Evolutionary conservation across 2,888 invertebrate species (phyloP), one percentile per base, ranked within the genome.

Genomic region (Spilarctia lutea): DNA sequence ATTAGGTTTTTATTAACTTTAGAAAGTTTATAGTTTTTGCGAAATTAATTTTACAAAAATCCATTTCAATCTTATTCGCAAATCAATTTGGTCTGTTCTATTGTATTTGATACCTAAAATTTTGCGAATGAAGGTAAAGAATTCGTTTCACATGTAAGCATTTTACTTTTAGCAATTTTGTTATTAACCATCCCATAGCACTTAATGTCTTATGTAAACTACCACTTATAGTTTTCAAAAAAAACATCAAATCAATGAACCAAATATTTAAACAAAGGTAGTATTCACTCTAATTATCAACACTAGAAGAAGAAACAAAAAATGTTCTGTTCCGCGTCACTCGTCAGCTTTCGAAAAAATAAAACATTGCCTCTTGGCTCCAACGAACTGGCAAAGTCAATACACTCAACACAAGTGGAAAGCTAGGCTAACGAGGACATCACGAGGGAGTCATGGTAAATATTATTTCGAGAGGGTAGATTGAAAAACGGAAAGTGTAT

Each of bases 311-410:
- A 74, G 42, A 52, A 63, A 71, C 48, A 71, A 77, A 81, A 84
- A 79, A 76, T 78, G 69, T 76, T 73, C 81, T 76, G 79, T 81
- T 83, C 79, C 83, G 72, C 85, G 66, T 81, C 86, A 84, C 80
- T 76, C 75, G 83, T 76, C 71, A 79, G 80, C 75, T 77, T 78
- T 76, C 82, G 70, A 84, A 84, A 85, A 85, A 89, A 88, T 86
- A 84, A 89, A 89, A 89, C 88, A 88, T 84, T 82, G 86, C 84
- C 85, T 83, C 84, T 88, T 85, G 89, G 86, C 88, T 89, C 87
- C 93, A 93, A 93, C 93, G 93, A 93, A 93, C 93, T 91, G 92
- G 88, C 83, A 92, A 93, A 91, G 92, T 92, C 92, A 93, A 93
- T 92, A 93, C 88, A 88, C 89, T 90, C 89, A 83, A 85, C 86